Evolutionary conservation across 2,113 vertebrate genomes (phyloP), one percentile per base, ranked within the genome.

Genomic region (Aythya baeri): DNA sequence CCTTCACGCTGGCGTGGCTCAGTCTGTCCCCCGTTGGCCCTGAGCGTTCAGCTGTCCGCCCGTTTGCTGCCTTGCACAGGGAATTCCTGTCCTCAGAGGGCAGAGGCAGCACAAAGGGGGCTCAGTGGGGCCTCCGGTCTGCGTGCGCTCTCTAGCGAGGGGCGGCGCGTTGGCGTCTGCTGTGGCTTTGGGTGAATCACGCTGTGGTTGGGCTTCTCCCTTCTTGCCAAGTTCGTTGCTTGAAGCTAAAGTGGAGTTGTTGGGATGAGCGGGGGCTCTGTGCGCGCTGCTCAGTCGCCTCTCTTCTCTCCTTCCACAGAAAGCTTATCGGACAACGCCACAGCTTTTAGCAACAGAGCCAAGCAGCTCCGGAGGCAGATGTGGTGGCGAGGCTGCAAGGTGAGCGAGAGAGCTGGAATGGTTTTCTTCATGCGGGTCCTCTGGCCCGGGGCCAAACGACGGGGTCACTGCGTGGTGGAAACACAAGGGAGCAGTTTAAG

Each of bases 371-470:
- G 99, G 94, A 98, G 99, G 96, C 99, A 99, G 91, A 99, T 99
- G 99, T 99, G 99, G 99, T 99, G 99, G 99, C 98, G 98, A 86
- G 99, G 99, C 83, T 99, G 98, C 97, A 99, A 99, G 98, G 99
- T 99, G 96, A 97, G 98, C 93, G 25, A 9, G 43, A 36, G 43
- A 36, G 17, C 7, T 4, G 23, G 36, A 70, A 20, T 13, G 38
- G 12, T 41, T 65, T 72, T 59, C 38, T 34, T 36, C 38, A 20
- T 20, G 5, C 50, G 21, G 6, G 14, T 75, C 67, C n/a, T 31
- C 43, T 41, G 70, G 44, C 38, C 18, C 18, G 17, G 31, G n/a
- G 26, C 29, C 22, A 20, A 29, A 6, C 22, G 32, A 34, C 44
- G 9, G 43, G 32, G 62, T 34, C 38, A 80, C 9, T n/a, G 31